Conservation (phyloP, 2,113 vertebrate genomes). For the Ictidomys tridecemlineatus region DNA sequence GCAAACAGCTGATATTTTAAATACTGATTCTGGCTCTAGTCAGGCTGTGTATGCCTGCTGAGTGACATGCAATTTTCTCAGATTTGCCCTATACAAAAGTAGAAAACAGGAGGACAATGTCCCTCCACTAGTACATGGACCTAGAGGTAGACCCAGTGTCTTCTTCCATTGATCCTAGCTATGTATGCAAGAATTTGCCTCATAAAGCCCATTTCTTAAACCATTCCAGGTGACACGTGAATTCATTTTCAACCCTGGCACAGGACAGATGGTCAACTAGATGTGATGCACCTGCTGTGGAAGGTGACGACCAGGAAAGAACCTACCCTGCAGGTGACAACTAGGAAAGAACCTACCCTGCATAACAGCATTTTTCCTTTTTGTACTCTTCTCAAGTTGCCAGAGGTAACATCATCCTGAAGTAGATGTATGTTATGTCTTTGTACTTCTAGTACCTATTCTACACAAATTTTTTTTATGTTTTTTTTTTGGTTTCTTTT, state of each 20-base stretch:
- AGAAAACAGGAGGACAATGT: not conserved
- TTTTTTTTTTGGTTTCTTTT: too few species aligned
- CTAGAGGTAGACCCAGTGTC: accelerated
- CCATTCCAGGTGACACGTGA: not conserved
- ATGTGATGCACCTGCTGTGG: not conserved
- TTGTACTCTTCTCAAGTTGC: not conserved
- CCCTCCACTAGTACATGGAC: not conserved
- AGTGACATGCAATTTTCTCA: not conserved
- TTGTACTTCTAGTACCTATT: not conserved
- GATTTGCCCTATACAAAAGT: not conserved
- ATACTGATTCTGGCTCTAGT: not conserved
- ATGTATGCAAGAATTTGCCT: not conserved
- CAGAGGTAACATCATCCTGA: not conserved
- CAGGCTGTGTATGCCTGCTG: not conserved
- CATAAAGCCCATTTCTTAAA: not conserved
- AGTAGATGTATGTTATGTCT: not conserved
- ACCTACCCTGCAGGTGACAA: not conserved
- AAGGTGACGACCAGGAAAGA: not conserved
- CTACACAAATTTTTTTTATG: too few species aligned
- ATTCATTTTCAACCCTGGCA: not conserved
- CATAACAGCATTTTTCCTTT: not conserved
- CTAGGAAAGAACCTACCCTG: not conserved
- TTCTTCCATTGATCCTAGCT: not conserved
- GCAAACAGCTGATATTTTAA: not conserved
- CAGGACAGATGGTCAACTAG: not conserved